Conservation (phyloP, 2,888 invertebrate genomes). For the Sminthurinus aureus region DNA sequence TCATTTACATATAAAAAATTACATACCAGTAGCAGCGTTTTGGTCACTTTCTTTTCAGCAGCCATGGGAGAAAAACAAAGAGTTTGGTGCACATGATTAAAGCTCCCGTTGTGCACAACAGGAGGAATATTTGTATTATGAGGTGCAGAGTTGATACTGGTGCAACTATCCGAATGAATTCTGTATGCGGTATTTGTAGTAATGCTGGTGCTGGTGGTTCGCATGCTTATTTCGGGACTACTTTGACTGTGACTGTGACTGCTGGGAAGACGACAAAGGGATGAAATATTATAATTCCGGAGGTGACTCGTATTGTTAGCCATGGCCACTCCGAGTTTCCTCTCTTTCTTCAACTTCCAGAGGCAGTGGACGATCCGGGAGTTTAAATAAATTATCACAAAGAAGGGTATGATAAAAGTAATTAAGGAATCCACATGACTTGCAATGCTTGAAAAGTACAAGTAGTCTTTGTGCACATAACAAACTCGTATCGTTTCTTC, state of each 20-base stretch:
- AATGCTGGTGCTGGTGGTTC: slow-evolving; percentile 7
- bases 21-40: slow-evolving; percentile 83
- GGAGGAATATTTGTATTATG: neutral
- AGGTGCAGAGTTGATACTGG: slow-evolving; percentile 18
- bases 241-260: too few species aligned
- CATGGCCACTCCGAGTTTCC: slow-evolving; percentile 52
- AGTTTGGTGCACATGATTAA: neutral
- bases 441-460: slow-evolving; percentile 70
- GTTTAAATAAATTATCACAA: slow-evolving; percentile 75
- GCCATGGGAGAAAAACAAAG: slow-evolving; percentile 28
- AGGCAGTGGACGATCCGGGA: slow-evolving; percentile 75
- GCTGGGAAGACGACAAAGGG: slow-evolving; percentile 10
- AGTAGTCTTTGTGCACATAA: slow-evolving; percentile 65
- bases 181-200: neutral
- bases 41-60: slow-evolving; percentile 68
- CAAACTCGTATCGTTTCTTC: slow-evolving; percentile 62
- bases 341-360: slow-evolving; percentile 64
- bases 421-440: slow-evolving; percentile 76
- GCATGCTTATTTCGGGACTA: slow-evolving; percentile 2
- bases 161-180: slow-evolving; percentile 27
- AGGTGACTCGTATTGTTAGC: slow-evolving; percentile 26
- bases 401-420: slow-evolving; percentile 77
- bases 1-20: slow-evolving; percentile 79
- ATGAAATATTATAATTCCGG: neutral
- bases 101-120: too few species aligned